Base-by-base conservation (phyloP, 1,140 invertebrate species). In the Hesperophylax magnus region DNA sequence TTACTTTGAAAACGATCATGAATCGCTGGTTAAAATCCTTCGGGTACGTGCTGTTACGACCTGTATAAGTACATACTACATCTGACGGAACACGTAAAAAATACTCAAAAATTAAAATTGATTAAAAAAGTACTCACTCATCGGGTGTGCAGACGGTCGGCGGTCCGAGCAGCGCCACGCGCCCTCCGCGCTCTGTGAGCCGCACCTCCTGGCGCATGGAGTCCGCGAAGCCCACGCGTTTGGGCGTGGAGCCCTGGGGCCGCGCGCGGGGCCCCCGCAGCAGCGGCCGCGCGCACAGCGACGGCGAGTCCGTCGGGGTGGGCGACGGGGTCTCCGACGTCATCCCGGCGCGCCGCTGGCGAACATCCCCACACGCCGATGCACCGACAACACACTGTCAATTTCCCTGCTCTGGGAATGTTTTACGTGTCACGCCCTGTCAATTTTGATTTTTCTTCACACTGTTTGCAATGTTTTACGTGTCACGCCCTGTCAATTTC, bases 111-210 rank as follows among this genome's bases (percentile, higher is more conserved):
- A 4, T 3, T 8, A 34, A 6, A 34, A 8, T 4, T 34, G 7
- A 7, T 34, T 6, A 34, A 34, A 34, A 34, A 34, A 9, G 15
- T 79, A 79, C 78, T 79, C 20, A 79, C 78, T 79, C 78, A 52
- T 27, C 88, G 88, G 90, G 88, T 88, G 88, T 89, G 81, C 89
- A 88, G 65, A 89, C 87, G 80, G 88, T 87, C 22, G 88, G 85
- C 54, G 87, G 87, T 15, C 85, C 85, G 67, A 85, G 86, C 31
- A 84, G 84, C 47, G 86, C 83, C 39, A 85, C 84, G 56, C 87
- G 84, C 77, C 88, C 81, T 65, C 82, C 63, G 74, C 63, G 72
- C 20, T 72, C 80, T 8, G 81, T 79, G 60, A 81, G 83, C 86
- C 88, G 86, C 87, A 89, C 85, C 87, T 88, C 88, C 86, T 89